Conservation (phyloP, 2,888 invertebrate genomes). For the Prenolepis imparis region DNA sequence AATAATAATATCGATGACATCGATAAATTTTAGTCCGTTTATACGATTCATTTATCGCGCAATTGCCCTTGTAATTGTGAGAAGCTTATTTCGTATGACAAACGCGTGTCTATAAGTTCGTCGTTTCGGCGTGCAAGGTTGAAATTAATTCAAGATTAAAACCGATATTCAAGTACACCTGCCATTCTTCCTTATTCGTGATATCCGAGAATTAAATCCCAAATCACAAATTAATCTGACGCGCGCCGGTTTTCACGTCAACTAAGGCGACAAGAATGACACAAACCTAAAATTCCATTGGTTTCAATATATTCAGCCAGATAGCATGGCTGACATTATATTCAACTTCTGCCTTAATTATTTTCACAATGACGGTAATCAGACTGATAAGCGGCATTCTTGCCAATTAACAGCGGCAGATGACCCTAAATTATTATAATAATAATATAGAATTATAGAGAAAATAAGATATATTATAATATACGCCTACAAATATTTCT, state of each 20-base stretch:
- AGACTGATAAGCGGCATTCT: slow-evolving; percentile 2
- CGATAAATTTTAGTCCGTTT: slow-evolving; percentile 6
- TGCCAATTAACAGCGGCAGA: background rate
- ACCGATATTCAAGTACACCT: slow-evolving; percentile 32
- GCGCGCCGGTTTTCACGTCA: slow-evolving; percentile 61
- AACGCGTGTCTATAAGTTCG: background rate
- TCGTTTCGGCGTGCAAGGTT: slow-evolving; percentile 17
- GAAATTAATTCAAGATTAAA: slow-evolving; percentile 54
- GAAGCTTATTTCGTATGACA: slow-evolving; percentile 9
- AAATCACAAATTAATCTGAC: slow-evolving; percentile 64
- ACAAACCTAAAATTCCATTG: slow-evolving; percentile 59
- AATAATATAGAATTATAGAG: background rate
- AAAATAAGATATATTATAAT: background rate
- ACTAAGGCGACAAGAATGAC: slow-evolving; percentile 54
- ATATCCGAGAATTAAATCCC: slow-evolving; percentile 60
- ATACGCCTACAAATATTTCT: background rate
- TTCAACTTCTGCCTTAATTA: slow-evolving; percentile 28
- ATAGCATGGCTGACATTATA: slow-evolving; percentile 9
- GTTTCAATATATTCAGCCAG: slow-evolving; percentile 45
- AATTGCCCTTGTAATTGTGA: background rate
- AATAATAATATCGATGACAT: background rate
- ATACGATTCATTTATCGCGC: background rate
- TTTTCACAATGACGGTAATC: slow-evolving; percentile 1
- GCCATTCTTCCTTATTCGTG: slow-evolving; percentile 7
- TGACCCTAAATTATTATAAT: background rate